Percentiles rank a stretch among this genome's conserved stretches.
Evolutionary conservation across 2,113 vertebrate genomes (phyloP).

Genomic region (Gnathonemus longibarbis): DNA sequence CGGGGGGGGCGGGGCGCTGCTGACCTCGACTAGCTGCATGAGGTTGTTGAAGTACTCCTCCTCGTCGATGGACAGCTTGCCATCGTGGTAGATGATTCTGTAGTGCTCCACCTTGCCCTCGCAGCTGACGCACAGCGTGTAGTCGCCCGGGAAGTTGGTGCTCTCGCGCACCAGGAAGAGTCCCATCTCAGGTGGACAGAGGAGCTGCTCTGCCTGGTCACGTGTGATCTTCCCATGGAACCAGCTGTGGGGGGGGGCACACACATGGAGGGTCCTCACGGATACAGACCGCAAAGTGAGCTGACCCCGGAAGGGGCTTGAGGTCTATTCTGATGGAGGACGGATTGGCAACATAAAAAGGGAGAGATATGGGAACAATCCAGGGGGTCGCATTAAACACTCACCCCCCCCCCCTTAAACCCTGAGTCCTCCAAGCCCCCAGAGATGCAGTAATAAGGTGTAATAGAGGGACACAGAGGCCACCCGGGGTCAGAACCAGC

Average conservation of each 20-base stretch:
- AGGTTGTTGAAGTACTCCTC: slow-evolving; percentile 91
- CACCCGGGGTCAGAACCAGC: not conserved
- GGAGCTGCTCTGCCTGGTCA: slow-evolving; percentile 79
- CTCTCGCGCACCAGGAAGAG: slow-evolving; percentile 92
- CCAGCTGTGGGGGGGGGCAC: slow-evolving; percentile 64
- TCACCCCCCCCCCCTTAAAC: not conserved
- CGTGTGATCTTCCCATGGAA: slow-evolving; percentile 96
- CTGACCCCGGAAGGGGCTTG: not conserved
- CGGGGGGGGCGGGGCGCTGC: not conserved
- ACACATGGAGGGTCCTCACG: too few relatives aligned
- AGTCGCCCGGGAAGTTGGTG: slow-evolving; percentile 96
- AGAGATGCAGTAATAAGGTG: not conserved
- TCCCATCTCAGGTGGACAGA: slow-evolving; percentile 80
- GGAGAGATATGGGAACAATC: not conserved
- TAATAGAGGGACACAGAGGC: not conserved
- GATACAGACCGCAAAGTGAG: not conserved
- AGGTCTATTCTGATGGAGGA: not conserved
- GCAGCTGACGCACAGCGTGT: slow-evolving; percentile 94
- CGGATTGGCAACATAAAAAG: not conserved
- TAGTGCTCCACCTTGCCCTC: slow-evolving; percentile 96
- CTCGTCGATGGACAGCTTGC: slow-evolving; percentile 91
- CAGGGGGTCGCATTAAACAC: not conserved
- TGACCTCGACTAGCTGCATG: slow-evolving; percentile 97
- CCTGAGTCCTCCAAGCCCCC: not conserved
- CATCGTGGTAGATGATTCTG: slow-evolving; percentile 84